Evolutionary conservation across 1,140 invertebrate species (phyloP).

Genomic region (Drosophila leontia): DNA sequence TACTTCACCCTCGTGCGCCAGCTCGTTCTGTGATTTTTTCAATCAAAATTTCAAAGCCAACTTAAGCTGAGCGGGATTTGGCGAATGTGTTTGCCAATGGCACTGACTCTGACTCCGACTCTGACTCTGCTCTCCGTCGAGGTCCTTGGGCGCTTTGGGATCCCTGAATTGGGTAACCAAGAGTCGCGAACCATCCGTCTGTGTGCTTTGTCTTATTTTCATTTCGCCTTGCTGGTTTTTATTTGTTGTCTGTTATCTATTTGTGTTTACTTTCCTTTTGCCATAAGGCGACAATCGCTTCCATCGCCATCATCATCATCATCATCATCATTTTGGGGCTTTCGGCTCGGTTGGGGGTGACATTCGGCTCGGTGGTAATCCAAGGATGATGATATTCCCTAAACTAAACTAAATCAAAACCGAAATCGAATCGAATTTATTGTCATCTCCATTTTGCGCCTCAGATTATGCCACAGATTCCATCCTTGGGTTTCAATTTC

Average conservation of each 20-base stretch:
- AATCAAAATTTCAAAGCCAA: constrained; percentile 83
- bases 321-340: constrained; percentile 18
- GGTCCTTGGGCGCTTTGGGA: constrained; percentile 37
- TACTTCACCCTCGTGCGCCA: constrained; percentile 14
- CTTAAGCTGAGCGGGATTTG: constrained; percentile 79
- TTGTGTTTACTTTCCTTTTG: constrained; percentile 73
- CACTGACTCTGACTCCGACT: constrained; percentile 6
- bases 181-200: constrained; percentile 61
- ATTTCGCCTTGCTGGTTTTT: constrained; percentile 74
- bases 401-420: constrained; percentile 83
- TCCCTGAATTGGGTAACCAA: constrained; percentile 39
- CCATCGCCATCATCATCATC: constrained; percentile 37
- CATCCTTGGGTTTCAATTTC: constrained; percentile 77
- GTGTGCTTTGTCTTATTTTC: constrained; percentile 82
- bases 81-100: constrained; percentile 66
- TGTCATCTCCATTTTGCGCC: constrained; percentile 82
- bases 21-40: constrained; percentile 72
- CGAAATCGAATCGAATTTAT: constrained; percentile 83
- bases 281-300: constrained; percentile 81
- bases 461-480: constrained; percentile 76
- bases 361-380: constrained; percentile 64
- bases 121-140: constrained; percentile 3
- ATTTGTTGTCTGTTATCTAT: constrained; percentile 81
- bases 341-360: constrained; percentile 18
- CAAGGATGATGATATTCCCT: constrained; percentile 78